A percentile compares a stretch with the other conserved stretches of the same genome.
Conservation (phyloP, 2,113 vertebrate species). For the human region DNA sequence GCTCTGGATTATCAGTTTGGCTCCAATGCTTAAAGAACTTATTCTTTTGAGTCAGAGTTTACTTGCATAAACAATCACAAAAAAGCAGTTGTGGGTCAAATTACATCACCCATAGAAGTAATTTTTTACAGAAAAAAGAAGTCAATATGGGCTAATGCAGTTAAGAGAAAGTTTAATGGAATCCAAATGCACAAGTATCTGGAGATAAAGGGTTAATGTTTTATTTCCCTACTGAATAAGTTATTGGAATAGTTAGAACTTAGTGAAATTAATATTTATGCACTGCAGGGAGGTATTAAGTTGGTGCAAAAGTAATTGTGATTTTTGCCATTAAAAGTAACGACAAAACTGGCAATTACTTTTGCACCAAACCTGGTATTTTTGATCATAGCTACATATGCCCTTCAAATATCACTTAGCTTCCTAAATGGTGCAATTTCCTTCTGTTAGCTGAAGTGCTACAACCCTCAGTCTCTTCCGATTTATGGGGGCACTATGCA, state of each 20-base stretch:
- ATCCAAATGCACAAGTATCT: not conserved
- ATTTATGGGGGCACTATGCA: not conserved
- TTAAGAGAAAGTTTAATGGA: slow-evolving; percentile 1
- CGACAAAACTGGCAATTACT: too few relatives aligned
- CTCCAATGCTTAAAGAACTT: not conserved
- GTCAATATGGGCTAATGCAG: not conserved
- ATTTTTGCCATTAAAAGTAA: too few relatives aligned
- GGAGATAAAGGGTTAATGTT: not conserved
- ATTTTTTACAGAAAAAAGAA: slow-evolving; percentile 20
- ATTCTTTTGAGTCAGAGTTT: not conserved
- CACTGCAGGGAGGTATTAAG: not conserved
- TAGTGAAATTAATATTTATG: not conserved
- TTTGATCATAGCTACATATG: not conserved
- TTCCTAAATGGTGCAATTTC: not conserved
- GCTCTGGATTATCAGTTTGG: not conserved
- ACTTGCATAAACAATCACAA: not conserved
- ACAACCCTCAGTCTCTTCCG: not conserved
- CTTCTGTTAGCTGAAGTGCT: not conserved
- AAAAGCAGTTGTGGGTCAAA: not conserved
- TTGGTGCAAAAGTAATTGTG: too few relatives aligned
- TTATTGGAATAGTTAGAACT: not conserved
- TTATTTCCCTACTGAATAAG: not conserved
- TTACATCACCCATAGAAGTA: not conserved
- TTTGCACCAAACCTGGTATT: not conserved
- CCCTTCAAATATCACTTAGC: not conserved